Percentiles rank a stretch among this genome's conserved stretches.
These are phyloP conservation scores for Eulimnadia texana DNA, from an alignment of 1,140 invertebrate genomes.

Conservation along the genomic window DNA sequence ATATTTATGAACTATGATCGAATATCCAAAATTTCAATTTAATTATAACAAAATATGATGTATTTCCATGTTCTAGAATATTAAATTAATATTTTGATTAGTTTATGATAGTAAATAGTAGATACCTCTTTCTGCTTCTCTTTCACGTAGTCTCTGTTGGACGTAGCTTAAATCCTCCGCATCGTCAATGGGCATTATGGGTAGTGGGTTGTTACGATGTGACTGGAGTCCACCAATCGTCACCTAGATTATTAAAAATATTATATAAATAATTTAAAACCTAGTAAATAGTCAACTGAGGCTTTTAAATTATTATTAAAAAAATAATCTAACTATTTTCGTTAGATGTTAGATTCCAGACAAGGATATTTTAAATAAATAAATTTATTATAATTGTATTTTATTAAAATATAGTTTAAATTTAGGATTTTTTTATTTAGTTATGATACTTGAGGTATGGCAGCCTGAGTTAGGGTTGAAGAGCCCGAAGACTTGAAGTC, in stretches of 20 bases:
- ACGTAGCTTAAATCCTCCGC: conserved; percentile 7
- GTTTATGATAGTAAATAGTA: neutral
- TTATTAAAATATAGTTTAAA: too few species aligned
- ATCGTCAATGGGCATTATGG: conserved; percentile 13
- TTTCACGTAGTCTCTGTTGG: neutral
- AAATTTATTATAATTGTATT: too few species aligned
- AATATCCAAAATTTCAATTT: too few species aligned
- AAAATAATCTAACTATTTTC: neutral
- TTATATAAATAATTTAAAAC: neutral
- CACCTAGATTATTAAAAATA: neutral
- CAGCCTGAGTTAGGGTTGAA: neutral
- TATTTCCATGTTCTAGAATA: too few species aligned
- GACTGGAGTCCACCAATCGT: conserved; percentile 14
- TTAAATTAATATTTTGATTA: too few species aligned
- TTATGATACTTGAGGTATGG: conserved; percentile 9
- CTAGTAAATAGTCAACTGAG: too few species aligned
- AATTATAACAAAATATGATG: too few species aligned
- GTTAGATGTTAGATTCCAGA: too few species aligned
- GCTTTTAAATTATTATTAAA: neutral
- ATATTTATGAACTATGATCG: too few species aligned
- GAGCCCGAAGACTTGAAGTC: conserved; percentile 35
- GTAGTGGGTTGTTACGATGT: conserved; percentile 13
- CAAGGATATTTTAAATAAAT: too few species aligned
- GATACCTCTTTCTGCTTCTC: neutral
- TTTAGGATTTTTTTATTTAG: too few species aligned